Percentiles rank a stretch among this genome's conserved stretches.
Evolutionary conservation across 2,113 vertebrate genomes (phyloP).

Genomic region (Pelodiscus sinensis): DNA sequence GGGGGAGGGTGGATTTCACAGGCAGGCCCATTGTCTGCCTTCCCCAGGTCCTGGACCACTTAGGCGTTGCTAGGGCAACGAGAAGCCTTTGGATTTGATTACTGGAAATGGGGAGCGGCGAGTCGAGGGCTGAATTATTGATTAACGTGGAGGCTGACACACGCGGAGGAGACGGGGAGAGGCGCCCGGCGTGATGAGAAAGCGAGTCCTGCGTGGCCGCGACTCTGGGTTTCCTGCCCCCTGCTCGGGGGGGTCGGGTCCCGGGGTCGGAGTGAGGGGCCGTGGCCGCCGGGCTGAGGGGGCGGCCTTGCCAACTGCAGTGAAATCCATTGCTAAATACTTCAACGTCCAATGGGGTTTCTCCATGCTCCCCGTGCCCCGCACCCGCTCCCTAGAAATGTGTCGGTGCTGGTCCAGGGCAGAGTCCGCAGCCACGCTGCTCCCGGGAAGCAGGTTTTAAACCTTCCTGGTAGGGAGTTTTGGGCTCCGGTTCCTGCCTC

Average conservation of each 20-base stretch:
- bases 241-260: too few relatives aligned
- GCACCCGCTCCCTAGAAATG: neutral
- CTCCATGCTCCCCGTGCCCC: fast-evolving
- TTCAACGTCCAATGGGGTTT: neutral
- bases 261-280: too few relatives aligned
- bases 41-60: neutral
- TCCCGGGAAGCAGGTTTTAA: neutral
- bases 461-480: neutral
- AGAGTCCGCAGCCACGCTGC: neutral
- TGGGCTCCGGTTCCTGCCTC: neutral
- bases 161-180: neutral
- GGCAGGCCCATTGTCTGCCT: neutral
- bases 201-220: neutral
- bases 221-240: neutral
- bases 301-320: neutral
- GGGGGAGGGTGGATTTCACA: neutral
- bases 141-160: conserved; percentile 60
- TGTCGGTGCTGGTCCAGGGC: neutral
- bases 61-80: conserved; percentile 61
- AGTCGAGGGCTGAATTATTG: conserved; percentile 66
- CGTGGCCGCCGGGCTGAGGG: neutral
- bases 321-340: neutral
- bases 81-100: conserved; percentile 55
- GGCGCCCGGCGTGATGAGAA: conserved; percentile 16
- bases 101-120: conserved; percentile 44